Evolutionary conservation across 1,140 invertebrate genomes (phyloP).

Genomic region (Eupeodes corollae): DNA sequence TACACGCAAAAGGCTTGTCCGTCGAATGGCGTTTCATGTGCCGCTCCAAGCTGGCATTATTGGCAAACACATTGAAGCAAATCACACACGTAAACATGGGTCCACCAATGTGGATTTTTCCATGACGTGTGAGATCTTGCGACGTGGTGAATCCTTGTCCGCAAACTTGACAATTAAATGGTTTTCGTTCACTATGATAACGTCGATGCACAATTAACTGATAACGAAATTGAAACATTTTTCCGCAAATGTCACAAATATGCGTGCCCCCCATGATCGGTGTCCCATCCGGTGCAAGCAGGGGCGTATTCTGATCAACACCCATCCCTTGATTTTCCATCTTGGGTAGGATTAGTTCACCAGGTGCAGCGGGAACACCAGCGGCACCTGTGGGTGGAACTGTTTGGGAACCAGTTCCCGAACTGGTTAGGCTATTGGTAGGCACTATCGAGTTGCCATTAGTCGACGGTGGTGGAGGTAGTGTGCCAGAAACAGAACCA

Average conservation of each 20-base stretch:
- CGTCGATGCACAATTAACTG: conserved; percentile 68
- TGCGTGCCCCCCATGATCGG: conserved; percentile 53
- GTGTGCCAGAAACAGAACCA: not conserved
- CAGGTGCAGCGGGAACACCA: conserved; percentile 19
- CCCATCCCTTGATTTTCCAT: conserved; percentile 44
- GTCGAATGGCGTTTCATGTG: conserved; percentile 67
- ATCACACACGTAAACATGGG: conserved; percentile 59
- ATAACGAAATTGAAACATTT: conserved; percentile 75
- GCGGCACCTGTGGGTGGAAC: conserved; percentile 23
- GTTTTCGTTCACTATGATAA: conserved; percentile 74
- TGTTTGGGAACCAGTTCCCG: not conserved
- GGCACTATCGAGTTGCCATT: conserved; percentile 26
- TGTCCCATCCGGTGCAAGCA: conserved; percentile 40
- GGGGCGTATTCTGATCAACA: conserved; percentile 41
- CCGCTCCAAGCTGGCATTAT: conserved; percentile 54
- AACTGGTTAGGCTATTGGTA: not conserved
- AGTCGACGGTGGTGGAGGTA: conserved; percentile 5
- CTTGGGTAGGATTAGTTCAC: conserved; percentile 41
- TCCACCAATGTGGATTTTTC: conserved; percentile 67
- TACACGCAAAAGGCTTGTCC: conserved; percentile 70
- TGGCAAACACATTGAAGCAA: conserved; percentile 64
- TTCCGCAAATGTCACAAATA: conserved; percentile 71
- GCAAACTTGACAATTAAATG: conserved; percentile 73
- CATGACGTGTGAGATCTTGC: conserved; percentile 63
- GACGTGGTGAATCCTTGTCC: conserved; percentile 67